A percentile compares a stretch with the other conserved stretches of the same genome.
Conservation (phyloP, 1,140 invertebrate genomes). For the Apis mellifera region Amel_HAv3.1 CM009943.2:11228001-11228500, state of each 20-base stretch:
- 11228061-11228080: too few relatives aligned
- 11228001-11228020: too few relatives aligned
- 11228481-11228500: background rate
- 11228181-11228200: background rate
- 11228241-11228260: constrained; percentile 26
- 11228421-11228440: background rate
- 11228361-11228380: background rate
- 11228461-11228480: background rate
- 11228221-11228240: background rate
- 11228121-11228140: background rate
- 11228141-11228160: background rate
- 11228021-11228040: too few relatives aligned
- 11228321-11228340: background rate
- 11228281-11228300: constrained; percentile 13
- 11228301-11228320: background rate
- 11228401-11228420: too few relatives aligned
- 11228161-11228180: constrained; percentile 6
- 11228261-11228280: constrained; percentile 12
- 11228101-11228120: background rate
- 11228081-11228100: too few relatives aligned
- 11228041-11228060: background rate
- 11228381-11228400: too few relatives aligned
- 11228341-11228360: background rate
- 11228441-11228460: background rate
- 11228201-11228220: constrained; percentile 19